phyloP scores from a whole-genome alignment of 2,888 invertebrate genomes.

The Neoscelio sp. region DNA sequence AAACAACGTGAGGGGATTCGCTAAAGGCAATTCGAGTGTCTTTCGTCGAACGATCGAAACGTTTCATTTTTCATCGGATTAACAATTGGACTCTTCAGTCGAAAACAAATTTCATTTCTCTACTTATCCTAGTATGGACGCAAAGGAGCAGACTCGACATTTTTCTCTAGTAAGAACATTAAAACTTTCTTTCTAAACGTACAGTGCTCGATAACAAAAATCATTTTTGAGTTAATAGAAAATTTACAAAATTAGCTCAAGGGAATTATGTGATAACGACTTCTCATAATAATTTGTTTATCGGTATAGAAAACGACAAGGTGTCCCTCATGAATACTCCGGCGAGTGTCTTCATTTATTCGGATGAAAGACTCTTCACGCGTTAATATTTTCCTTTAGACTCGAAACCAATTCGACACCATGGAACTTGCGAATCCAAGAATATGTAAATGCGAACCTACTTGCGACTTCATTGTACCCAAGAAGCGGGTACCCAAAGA shows the following conservation, averaged over 20 bases:
- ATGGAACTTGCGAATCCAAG: slow-evolving; percentile 27
- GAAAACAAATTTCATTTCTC: slow-evolving; percentile 39
- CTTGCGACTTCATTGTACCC: slow-evolving; percentile 89
- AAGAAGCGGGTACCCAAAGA: slow-evolving; percentile 97
- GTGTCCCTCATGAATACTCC: slow-evolving; percentile 43
- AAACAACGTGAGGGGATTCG: slow-evolving; percentile 23
- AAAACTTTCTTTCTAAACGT: slow-evolving; percentile 30
- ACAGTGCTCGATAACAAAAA: slow-evolving; percentile 39
- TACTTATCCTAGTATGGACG: slow-evolving; percentile 58
- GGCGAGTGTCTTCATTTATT: slow-evolving; percentile 30
- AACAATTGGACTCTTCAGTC: slow-evolving; percentile 19
- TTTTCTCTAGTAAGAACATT: slow-evolving; percentile 48
- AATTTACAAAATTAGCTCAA: slow-evolving; percentile 57
- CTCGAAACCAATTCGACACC: slow-evolving; percentile 21
- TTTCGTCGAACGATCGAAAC: slow-evolving; percentile 3
- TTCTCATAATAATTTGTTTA: slow-evolving; percentile 14
- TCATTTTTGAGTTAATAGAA: slow-evolving; percentile 50
- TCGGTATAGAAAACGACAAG: slow-evolving; percentile 49
- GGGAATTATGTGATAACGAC: slow-evolving; percentile 10
- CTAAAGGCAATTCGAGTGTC: slow-evolving; percentile 16
- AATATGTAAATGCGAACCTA: slow-evolving; percentile 46
- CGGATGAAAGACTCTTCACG: slow-evolving; percentile 43
- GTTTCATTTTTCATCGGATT: slow-evolving; percentile 5
- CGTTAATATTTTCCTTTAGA: slow-evolving; percentile 16
- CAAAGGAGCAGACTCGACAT: slow-evolving; percentile 48